Percentiles rank a stretch among this genome's conserved stretches.
Conservation (phyloP, 2,888 invertebrate genomes). For the Cephus pulcher region DNA sequence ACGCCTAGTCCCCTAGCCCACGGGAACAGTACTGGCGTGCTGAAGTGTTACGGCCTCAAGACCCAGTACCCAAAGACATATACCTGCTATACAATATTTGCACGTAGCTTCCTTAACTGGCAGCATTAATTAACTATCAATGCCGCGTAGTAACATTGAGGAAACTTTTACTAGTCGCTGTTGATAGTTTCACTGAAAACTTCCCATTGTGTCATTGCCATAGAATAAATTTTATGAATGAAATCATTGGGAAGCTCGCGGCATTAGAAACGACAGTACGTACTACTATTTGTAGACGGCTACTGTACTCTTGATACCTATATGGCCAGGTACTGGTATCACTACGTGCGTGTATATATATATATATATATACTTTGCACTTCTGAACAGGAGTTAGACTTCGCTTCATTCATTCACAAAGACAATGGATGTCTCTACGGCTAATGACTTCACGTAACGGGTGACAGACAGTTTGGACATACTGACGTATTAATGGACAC, state of each 20-base stretch:
- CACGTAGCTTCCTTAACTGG: not conserved
- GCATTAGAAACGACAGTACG: not conserved
- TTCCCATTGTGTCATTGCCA: not conserved
- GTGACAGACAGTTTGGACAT: not conserved
- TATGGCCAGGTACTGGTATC: not conserved
- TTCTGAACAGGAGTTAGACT: not conserved
- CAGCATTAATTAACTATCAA: not conserved
- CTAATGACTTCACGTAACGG: constrained; percentile 11
- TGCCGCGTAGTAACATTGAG: not conserved
- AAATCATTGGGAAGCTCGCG: not conserved
- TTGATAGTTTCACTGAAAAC: not conserved
- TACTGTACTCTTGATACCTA: not conserved
- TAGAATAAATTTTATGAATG: not conserved
- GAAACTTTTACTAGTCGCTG: not conserved
- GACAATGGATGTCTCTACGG: constrained; percentile 15
- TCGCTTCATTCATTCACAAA: constrained; percentile 14
- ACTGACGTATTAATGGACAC: constrained; percentile 6
- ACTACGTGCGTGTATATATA: not conserved
- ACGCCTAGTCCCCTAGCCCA: not conserved
- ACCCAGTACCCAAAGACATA: not conserved
- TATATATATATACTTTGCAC: not conserved
- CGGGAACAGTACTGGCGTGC: not conserved
- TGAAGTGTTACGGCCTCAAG: not conserved
- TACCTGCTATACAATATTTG: not conserved
- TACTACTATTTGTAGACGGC: not conserved